Conservation (phyloP, 2,888 invertebrate species). For the Margaritifera margaritifera region DNA sequence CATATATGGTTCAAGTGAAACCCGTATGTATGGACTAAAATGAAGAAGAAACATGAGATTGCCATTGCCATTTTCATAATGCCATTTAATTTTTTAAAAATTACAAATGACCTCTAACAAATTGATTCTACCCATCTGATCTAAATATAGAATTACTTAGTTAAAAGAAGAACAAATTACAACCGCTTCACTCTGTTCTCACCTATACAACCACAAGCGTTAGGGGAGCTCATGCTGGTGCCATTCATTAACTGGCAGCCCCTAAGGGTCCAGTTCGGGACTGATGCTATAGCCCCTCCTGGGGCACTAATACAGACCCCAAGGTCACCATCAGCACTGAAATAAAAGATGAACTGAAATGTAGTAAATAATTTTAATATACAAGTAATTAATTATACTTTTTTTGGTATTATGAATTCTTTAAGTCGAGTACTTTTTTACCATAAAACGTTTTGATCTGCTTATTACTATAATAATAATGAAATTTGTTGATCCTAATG, state of each 20-base stretch:
- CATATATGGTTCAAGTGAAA: no score
- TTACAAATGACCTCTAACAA: background rate
- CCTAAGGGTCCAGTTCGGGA: constrained; percentile 90
- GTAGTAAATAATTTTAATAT: no score
- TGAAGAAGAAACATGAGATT: background rate
- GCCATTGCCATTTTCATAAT: background rate
- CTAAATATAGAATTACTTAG: background rate
- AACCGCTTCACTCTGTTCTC: constrained; percentile 48
- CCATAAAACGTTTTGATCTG: no score
- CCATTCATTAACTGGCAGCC: constrained; percentile 92
- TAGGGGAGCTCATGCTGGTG: constrained; percentile 98
- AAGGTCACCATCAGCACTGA: constrained; percentile 83
- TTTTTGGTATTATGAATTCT: no score
- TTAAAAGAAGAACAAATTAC: background rate
- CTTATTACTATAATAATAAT: no score
- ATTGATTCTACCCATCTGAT: background rate
- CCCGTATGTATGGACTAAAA: no score
- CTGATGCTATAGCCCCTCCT: constrained; percentile 77
- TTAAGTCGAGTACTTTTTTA: no score
- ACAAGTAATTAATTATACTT: no score
- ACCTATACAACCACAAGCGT: constrained; percentile 93
- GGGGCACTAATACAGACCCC: constrained; percentile 90
- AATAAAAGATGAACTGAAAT: constrained; percentile 3
- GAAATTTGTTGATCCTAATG: no score
- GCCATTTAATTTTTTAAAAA: background rate